Evolutionary conservation across 2,888 invertebrate species (phyloP), one percentile per base, ranked within the genome.

Genomic region (Loripinus fragilis): DNA sequence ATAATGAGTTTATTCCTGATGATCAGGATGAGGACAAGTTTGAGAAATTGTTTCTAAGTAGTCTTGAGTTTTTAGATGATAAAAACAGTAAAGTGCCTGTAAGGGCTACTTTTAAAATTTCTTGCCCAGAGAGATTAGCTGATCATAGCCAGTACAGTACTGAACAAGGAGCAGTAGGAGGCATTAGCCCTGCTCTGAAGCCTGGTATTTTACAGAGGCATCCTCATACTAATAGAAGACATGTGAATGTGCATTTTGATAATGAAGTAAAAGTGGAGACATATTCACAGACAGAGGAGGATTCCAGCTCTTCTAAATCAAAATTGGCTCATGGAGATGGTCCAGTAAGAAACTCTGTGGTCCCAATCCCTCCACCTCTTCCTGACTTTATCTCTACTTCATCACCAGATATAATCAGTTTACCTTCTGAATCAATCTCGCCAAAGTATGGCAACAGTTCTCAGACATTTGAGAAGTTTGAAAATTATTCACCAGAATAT

Each of bases 231-330:
- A 8, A 2, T 20, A 38, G 25, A 41, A 38, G 67, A 33, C 33
- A 60, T 28, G 30, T 64, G 8, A 41, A 45, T 42, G 83, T 83
- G 12, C 75, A 77, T 35, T 83, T 83, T 65, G 73, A 71, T 60
- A 73, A 75, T 50, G 75, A 75, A 41, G 78, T 83, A 20, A 50
- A 42, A 50, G 70, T 80, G 20, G 78, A 80, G 73, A 77, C 71
- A 48, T 80, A 73, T 68, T 77, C 70, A 35, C 60, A 74, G 30
- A 64, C 52, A 60, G 81, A 76, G n/a, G 64, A 64, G 17, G 50
- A 48, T 67, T 33, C 60, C 10, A 69, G 55, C n/a, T 45, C 69
- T 25, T 15, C 74, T 30, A 74, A 68, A 33, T 42, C 52, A 35
- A 33, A 55, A 15, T 45, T 76, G 23, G 76, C 78, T 8, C 70